phyloP scores from a whole-genome alignment of 2,113 vertebrate genomes.

The Leptobrachium ailaonicum region DNA sequence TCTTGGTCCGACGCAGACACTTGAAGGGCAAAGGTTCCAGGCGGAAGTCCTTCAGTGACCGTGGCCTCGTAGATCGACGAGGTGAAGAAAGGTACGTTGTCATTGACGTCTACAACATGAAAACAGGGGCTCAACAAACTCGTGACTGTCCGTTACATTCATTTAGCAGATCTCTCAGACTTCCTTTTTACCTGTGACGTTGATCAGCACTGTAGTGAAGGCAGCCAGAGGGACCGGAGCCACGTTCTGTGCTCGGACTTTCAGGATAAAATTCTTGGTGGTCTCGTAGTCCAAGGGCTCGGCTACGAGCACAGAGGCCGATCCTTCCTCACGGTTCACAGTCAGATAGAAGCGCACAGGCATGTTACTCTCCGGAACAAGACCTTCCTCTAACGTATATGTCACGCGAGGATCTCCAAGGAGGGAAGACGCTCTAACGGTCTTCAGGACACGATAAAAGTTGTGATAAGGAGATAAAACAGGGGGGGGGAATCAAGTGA shows the following conservation, averaged over 20 bases:
- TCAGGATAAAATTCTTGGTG: slow-evolving; percentile 77
- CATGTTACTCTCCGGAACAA: slow-evolving; percentile 87
- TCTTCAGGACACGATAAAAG: slow-evolving; percentile 61
- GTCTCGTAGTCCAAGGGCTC: slow-evolving; percentile 85
- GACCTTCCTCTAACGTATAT: slow-evolving; percentile 83
- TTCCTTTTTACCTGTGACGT: slow-evolving; percentile 74
- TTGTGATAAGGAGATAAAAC: too few species aligned
- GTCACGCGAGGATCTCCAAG: slow-evolving; percentile 84
- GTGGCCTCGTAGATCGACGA: slow-evolving; percentile 86
- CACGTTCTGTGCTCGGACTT: slow-evolving; percentile 82
- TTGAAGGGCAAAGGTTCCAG: slow-evolving; percentile 78
- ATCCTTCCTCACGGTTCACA: slow-evolving; percentile 82
- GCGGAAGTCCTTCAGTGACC: slow-evolving; percentile 75
- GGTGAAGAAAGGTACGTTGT: slow-evolving; percentile 90
- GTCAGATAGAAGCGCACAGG: slow-evolving; percentile 85
- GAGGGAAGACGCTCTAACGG: slow-evolving; percentile 81
- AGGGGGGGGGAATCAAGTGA: too few species aligned
- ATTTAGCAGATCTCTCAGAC: background rate
- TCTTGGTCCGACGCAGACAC: slow-evolving; percentile 84
- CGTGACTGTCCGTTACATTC: background rate
- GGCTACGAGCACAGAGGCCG: slow-evolving; percentile 82
- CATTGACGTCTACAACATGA: slow-evolving; percentile 80
- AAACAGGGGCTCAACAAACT: background rate
- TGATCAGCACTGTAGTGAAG: slow-evolving; percentile 75
- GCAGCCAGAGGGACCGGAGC: slow-evolving; percentile 81